Evolutionary conservation across 2,888 invertebrate genomes (phyloP).

Genomic region (Ennomos quercinarius): DNA sequence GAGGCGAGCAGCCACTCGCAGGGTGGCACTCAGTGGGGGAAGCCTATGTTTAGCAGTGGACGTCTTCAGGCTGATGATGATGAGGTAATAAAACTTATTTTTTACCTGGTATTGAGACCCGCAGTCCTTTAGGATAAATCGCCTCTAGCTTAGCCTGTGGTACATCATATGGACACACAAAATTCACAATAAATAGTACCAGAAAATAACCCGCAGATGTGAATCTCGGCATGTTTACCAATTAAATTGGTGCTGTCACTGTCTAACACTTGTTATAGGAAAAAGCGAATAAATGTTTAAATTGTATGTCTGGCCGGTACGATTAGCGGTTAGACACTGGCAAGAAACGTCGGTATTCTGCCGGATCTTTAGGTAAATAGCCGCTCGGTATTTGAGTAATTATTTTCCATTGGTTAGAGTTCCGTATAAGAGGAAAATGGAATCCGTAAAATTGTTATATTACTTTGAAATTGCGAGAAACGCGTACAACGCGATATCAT

Average conservation of each 20-base stretch:
- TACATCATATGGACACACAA: slow-evolving; percentile 60
- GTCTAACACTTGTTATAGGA: slow-evolving; percentile 19
- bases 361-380: slow-evolving; percentile 22
- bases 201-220: background rate
- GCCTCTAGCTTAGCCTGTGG: slow-evolving; percentile 85
- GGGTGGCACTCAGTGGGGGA: too few species aligned
- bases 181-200: slow-evolving; percentile 17
- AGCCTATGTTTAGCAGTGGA: too few species aligned
- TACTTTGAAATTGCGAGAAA: too few species aligned
- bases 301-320: slow-evolving; percentile 4
- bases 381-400: slow-evolving; percentile 9
- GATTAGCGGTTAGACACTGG: slow-evolving; percentile 11
- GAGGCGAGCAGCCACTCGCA: too few species aligned
- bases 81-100: too few species aligned
- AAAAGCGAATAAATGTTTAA: slow-evolving; percentile 12
- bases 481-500: too few species aligned
- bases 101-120: slow-evolving; percentile 87
- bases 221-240: slow-evolving; percentile 14
- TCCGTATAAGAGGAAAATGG: slow-evolving; percentile 10
- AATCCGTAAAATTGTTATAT: background rate
- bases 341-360: slow-evolving; percentile 10
- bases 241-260: slow-evolving; percentile 22
- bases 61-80: too few species aligned
- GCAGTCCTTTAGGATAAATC: slow-evolving; percentile 85
- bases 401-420: slow-evolving; percentile 18